Base-by-base conservation (phyloP, 2,797 vertebrate genomes). In the Pterois miles region DNA sequence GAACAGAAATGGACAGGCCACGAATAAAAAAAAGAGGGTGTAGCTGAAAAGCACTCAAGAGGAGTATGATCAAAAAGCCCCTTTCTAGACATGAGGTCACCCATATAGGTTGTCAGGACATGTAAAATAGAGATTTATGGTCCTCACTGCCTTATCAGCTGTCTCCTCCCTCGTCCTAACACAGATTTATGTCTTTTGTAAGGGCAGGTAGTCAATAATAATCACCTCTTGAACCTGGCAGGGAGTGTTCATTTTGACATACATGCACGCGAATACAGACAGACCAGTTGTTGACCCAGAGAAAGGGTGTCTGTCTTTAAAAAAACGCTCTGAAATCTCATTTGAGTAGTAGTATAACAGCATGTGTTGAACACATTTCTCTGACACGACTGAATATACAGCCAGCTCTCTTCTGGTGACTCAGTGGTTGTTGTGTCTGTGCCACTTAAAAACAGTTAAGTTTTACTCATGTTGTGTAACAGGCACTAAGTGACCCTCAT, bases 21-120 rank as follows among this genome's bases (percentile, higher is more conserved):
- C 0, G 46, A 71, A 74, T 69, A 71, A 78, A 83, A 59, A 50
- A 65, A 50, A 59, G 74, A 81, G 69, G 72, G 81, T 11, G 77
- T 80, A 74, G 27, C 77, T 63, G 81, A 84, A 84, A 85, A 85
- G 88, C 82, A 83, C 63, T 52, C 85, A 81, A 34, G 58, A 77
- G 88, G 58, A 77, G 88, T 83, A 67, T 79, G 86, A 91, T 89
- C 80, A 85, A 83, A 91, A 85, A 88, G 78, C 52, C 52, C 70
- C 68, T 74, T 85, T 86, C 78, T 70, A 92, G 92, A 93, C 92
- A 92, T 93, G 85, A 94, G 81, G 82, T 92, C 91, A 93, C 74
- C 27, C 33, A 56, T 46, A 46, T n/a, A 71, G 77, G 69, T 74
- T 90, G 90, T 81, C 79, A 75, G 67, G 85, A 82, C 86, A 86